phyloP scores from a whole-genome alignment of 2,113 vertebrate species.

The Candoia aspera region DNA sequence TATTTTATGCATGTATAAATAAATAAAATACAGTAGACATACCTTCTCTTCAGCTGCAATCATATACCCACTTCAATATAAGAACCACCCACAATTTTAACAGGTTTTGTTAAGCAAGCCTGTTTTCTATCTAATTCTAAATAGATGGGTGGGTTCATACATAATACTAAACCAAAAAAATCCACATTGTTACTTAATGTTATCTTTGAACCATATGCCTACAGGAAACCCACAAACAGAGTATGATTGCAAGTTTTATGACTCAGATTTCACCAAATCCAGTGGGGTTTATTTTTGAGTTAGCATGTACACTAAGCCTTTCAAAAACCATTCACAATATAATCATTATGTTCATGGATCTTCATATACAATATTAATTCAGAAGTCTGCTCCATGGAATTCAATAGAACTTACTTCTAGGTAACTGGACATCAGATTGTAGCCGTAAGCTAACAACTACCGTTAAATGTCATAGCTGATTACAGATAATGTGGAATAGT shows the following conservation, averaged over 20 bases:
- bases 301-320: background rate
- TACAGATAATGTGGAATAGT: background rate
- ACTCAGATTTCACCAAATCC: background rate
- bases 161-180: background rate
- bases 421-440: background rate
- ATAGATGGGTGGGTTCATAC: background rate
- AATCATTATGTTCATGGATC: background rate
- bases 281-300: background rate
- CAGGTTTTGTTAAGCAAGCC: background rate
- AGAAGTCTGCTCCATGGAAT: background rate
- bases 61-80: background rate
- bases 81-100: background rate
- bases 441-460: background rate
- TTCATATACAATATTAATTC: background rate
- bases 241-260: background rate
- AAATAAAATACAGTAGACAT: background rate
- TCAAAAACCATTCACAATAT: background rate
- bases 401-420: background rate
- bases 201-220: background rate
- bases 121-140: no score
- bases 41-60: background rate
- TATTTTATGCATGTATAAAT: background rate
- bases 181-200: background rate
- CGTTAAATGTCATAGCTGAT: background rate
- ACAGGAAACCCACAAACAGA: background rate